Percentiles rank a stretch among this genome's conserved stretches.
phyloP scores from a whole-genome alignment of 2,113 vertebrate species.

The Gavialis gangeticus region DNA sequence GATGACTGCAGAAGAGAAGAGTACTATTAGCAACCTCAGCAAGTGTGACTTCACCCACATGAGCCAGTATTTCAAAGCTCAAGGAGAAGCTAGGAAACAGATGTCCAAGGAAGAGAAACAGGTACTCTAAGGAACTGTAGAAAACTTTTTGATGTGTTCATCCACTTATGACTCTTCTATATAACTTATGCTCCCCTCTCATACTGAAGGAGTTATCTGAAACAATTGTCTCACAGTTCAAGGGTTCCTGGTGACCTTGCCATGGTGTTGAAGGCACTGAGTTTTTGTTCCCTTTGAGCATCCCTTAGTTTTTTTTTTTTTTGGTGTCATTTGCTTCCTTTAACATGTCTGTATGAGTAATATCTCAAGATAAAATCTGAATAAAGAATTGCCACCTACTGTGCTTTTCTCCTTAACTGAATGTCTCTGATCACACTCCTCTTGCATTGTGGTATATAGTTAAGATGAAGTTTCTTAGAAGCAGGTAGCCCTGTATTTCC shows the following conservation, averaged over 20 bases:
- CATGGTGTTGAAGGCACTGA: not conserved
- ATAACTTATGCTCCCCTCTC: not conserved
- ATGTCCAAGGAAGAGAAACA: constrained; percentile 96
- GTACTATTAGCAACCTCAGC: constrained; percentile 88
- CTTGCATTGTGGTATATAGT: not conserved
- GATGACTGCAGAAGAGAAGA: constrained; percentile 95
- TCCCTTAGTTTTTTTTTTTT: not conserved
- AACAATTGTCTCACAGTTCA: not conserved
- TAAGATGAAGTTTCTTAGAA: not conserved
- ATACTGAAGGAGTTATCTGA: not conserved
- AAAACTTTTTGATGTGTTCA: not conserved
- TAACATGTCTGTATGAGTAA: not conserved
- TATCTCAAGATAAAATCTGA: not conserved
- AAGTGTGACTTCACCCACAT: constrained; percentile 95
- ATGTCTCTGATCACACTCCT: not conserved
- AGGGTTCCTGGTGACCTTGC: not conserved
- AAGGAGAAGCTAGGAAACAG: constrained; percentile 94
- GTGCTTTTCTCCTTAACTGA: rapidly evolving
- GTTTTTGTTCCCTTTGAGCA: not conserved
- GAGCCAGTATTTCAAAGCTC: constrained; percentile 94
- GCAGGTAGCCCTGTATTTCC: not conserved
- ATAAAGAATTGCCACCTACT: not conserved
- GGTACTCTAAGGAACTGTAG: constrained; percentile 76
- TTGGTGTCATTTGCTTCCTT: not conserved
- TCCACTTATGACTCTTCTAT: constrained; percentile 15